Base-by-base conservation (phyloP, 2,888 invertebrate species). In the Parnassius mnemosyne region DNA sequence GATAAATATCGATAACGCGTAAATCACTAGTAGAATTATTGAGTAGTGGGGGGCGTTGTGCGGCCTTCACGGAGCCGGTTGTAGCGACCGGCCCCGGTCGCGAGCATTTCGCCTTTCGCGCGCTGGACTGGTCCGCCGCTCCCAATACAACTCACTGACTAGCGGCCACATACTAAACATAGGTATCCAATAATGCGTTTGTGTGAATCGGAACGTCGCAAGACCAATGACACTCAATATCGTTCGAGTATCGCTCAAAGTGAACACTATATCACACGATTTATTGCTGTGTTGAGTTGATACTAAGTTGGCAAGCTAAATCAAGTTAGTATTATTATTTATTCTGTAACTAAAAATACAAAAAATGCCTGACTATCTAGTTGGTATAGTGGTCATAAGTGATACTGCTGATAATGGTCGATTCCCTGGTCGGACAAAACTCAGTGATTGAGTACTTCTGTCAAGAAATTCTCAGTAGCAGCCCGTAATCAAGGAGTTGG, bases 1-100 rank as follows among this genome's bases (percentile, higher is more conserved):
- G 41, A 34, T 56, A 69, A 70, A 76, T 84, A 85, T 88, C 88
- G 88, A 88, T 80, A 85, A 72, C 70, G 70, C 61, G 75, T 71
- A 76, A 81, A 74, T 79, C 85, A 79, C 87, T 84, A 78, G 75
- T 65, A 63, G 64, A 67, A 68, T 72, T 67, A 65, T 67, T 68
- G 76, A 66, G 73, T 81, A 78, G 84, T 81, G 81, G 80, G 85
- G 83, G 84, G 84, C 78, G 82, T 73, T 69, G 74, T 71, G 73
- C 87, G 91, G 89, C 91, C 90, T 91, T 91, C 90, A 84, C 85
- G 73, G 78, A 91, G 87, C 91, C 91, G 91, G 91, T 91, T 90
- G 86, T 84, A 73, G 78, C 80, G 80, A 82, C 80, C 80, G 80
- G 81, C 80, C 56, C 63, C 79, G 81, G 81, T 80, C 84, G 83